phyloP scores from a whole-genome alignment of 2,888 invertebrate species.

The Bimastos eiseni region DNA sequence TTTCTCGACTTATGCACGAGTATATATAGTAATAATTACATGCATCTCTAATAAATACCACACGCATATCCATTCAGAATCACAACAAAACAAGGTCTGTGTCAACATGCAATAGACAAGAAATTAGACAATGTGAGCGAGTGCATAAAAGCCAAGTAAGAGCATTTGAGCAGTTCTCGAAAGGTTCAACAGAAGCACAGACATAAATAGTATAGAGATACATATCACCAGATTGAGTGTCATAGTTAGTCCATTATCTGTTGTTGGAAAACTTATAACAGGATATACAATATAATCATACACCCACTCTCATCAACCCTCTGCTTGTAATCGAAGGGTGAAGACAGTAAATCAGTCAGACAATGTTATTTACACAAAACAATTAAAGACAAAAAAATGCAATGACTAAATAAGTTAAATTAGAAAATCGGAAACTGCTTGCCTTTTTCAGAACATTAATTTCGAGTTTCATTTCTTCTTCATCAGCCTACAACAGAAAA shows the following conservation, averaged over 20 bases:
- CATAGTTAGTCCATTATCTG: neutral
- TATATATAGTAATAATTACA: neutral
- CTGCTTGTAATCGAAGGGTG: neutral
- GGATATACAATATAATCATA: neutral
- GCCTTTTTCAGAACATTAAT: conserved; percentile 97
- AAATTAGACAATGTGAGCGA: neutral
- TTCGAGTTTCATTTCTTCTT: conserved; percentile 99
- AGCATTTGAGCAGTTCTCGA: neutral
- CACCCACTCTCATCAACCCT: neutral
- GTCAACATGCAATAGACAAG: neutral
- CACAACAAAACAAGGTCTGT: neutral
- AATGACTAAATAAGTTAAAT: neutral
- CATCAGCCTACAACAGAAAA: conserved; percentile 76
- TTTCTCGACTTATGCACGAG: neutral
- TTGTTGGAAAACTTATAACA: neutral
- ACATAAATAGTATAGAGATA: neutral
- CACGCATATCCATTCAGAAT: neutral
- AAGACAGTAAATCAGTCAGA: neutral
- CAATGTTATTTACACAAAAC: neutral
- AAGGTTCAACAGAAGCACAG: neutral
- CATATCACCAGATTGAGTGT: neutral
- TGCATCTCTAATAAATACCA: no score
- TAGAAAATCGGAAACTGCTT: conserved; percentile 44
- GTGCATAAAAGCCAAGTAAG: no score
- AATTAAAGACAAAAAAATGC: conserved; percentile 23